These are phyloP conservation scores for Candoia aspera DNA, from an alignment of 2,113 vertebrate genomes.

Conservation along the genomic window DNA sequence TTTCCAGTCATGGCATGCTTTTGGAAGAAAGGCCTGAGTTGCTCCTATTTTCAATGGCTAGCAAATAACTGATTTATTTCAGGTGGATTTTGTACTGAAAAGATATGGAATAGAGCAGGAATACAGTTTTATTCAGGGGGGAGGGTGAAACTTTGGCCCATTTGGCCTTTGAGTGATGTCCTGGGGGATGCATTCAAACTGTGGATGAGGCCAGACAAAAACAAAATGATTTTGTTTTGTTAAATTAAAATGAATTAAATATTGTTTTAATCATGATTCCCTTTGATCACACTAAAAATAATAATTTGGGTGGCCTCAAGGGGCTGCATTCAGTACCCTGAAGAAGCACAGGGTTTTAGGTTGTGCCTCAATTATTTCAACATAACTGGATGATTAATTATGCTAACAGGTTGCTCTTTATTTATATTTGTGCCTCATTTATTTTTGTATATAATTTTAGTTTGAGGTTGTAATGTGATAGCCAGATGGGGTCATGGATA, in stretches of 20 bases:
- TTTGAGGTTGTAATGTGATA: not conserved
- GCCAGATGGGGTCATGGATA: not conserved
- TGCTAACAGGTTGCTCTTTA: not conserved
- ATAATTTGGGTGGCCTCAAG: not conserved
- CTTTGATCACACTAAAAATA: not conserved
- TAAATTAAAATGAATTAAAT: not conserved
- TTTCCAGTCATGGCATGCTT: not conserved
- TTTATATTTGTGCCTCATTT: not conserved
- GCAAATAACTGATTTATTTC: not conserved
- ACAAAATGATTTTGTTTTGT: not conserved
- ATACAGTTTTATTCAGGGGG: not conserved
- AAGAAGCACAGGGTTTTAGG: not conserved
- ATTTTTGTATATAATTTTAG: not conserved
- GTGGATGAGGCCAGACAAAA: not conserved
- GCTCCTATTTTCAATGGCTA: not conserved
- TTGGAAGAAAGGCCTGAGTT: not conserved
- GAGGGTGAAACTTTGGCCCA: not conserved
- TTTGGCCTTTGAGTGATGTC: not conserved
- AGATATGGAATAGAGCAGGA: not conserved
- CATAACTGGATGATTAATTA: not conserved
- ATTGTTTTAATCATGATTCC: not conserved
- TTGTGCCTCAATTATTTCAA: not conserved
- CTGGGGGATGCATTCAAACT: not conserved
- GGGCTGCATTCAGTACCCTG: not conserved
- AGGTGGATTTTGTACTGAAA: not conserved